A percentile compares a stretch with the other conserved stretches of the same genome.
phyloP scores from a whole-genome alignment of 1,140 invertebrate species.

The Mylabris phalerata region DNA sequence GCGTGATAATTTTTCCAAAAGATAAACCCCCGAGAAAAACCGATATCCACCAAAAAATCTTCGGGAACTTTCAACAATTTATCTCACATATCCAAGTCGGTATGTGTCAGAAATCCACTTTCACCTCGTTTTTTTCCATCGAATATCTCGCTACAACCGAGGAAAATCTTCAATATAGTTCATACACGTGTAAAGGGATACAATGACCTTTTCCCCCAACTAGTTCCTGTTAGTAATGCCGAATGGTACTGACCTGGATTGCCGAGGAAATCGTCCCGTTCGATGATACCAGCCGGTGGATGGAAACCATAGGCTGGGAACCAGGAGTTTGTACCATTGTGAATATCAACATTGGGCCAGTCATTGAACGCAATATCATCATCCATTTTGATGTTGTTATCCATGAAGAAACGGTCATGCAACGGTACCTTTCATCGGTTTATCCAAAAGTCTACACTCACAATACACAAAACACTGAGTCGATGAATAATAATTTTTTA shows the following conservation, averaged over 20 bases:
- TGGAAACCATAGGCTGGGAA: conserved; percentile 60
- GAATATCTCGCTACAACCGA: neutral
- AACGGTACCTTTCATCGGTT: conserved; percentile 24
- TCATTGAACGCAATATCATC: conserved; percentile 50
- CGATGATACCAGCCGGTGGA: conserved; percentile 46
- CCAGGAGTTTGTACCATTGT: conserved; percentile 53
- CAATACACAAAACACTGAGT: too few species aligned
- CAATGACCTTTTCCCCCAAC: neutral
- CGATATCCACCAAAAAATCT: conserved; percentile 35
- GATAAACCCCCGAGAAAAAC: conserved; percentile 39
- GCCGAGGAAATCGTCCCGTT: conserved; percentile 53
- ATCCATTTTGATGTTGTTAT: conserved; percentile 45
- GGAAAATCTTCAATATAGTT: neutral
- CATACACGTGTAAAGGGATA: neutral
- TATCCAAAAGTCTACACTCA: neutral
- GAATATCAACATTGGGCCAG: conserved; percentile 49
- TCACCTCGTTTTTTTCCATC: conserved; percentile 29
- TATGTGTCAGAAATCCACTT: neutral
- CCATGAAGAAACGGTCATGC: conserved; percentile 28
- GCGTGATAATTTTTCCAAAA: neutral
- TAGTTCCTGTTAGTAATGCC: neutral
- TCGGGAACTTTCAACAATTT: too few species aligned
- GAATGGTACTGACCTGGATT: conserved; percentile 45
- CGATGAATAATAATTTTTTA: too few species aligned
- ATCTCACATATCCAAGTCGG: too few species aligned